Conservation (phyloP, 2,888 invertebrate genomes). For the Andricus quercusramuli region DNA sequence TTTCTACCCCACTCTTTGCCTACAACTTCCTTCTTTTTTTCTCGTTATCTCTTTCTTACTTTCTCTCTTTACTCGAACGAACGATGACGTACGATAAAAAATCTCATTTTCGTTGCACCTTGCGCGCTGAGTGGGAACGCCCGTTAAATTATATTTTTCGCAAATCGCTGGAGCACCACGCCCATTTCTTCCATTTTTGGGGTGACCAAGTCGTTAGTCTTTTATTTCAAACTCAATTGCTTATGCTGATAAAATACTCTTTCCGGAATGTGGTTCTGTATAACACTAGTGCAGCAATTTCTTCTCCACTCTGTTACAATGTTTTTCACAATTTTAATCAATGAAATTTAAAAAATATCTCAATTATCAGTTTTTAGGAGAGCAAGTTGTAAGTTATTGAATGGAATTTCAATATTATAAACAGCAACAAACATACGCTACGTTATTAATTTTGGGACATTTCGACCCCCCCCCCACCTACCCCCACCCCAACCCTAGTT, state of each 20-base stretch:
- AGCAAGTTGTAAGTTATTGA: too few relatives aligned
- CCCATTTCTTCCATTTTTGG: slow-evolving; percentile 54
- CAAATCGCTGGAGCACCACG: slow-evolving; percentile 69
- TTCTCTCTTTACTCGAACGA: slow-evolving; percentile 54
- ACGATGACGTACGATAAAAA: slow-evolving; percentile 73
- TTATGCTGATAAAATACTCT: slow-evolving; percentile 26
- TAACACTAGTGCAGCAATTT: not conserved
- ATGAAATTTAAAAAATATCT: too few relatives aligned
- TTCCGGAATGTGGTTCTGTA: slow-evolving; percentile 6
- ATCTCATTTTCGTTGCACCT: slow-evolving; percentile 77
- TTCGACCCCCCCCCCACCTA: too few relatives aligned
- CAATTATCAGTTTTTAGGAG: too few relatives aligned
- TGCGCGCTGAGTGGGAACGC: slow-evolving; percentile 67
- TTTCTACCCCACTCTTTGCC: not conserved
- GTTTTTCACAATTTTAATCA: too few relatives aligned
- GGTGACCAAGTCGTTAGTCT: slow-evolving; percentile 35
- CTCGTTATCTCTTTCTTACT: slow-evolving; percentile 42
- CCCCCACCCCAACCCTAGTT: too few relatives aligned
- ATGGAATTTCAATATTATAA: too few relatives aligned
- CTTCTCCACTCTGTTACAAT: too few relatives aligned
- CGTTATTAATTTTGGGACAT: too few relatives aligned
- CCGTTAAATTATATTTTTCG: slow-evolving; percentile 72
- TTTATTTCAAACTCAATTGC: slow-evolving; percentile 23
- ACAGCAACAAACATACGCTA: too few relatives aligned
- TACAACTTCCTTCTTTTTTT: slow-evolving; percentile 5